phyloP scores from a whole-genome alignment of 2,113 vertebrate species.

The Myrmophylax atrothorax region DNA sequence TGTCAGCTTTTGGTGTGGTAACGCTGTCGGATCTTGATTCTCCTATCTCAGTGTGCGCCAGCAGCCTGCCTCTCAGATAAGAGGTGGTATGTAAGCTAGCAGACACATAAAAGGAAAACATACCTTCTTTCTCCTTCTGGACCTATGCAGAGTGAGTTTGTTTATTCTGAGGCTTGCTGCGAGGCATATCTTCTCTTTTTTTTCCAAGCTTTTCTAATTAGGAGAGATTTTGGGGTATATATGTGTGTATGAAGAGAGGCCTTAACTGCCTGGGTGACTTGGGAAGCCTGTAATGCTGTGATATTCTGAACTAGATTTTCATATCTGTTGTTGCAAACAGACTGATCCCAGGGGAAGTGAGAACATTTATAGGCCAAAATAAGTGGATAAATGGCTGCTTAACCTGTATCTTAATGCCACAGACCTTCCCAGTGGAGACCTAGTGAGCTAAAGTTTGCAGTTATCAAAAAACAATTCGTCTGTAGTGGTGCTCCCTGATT shows the following conservation, averaged over 20 bases:
- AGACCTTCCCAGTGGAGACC: not conserved
- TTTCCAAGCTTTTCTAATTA: not conserved
- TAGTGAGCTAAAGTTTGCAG: not conserved
- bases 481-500: not conserved
- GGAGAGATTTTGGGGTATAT: not conserved
- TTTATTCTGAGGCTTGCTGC: not conserved
- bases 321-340: not conserved
- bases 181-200: not conserved
- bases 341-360: not conserved
- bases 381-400: not conserved
- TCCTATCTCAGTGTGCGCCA: not conserved
- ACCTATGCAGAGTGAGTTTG: not conserved
- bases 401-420: not conserved
- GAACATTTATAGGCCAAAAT: not conserved
- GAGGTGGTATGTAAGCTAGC: not conserved
- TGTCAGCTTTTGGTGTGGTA: not conserved
- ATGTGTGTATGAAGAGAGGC: not conserved
- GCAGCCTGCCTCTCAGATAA: not conserved
- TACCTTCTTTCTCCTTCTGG: not conserved
- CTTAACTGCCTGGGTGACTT: not conserved
- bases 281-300: not conserved
- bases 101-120: not conserved
- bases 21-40: not conserved
- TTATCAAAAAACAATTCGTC: not conserved
- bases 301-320: not conserved